Percentiles rank a stretch among this genome's conserved stretches.
Conservation (phyloP, 1,140 invertebrate species). For the Drosophila nigromelanica region DNA sequence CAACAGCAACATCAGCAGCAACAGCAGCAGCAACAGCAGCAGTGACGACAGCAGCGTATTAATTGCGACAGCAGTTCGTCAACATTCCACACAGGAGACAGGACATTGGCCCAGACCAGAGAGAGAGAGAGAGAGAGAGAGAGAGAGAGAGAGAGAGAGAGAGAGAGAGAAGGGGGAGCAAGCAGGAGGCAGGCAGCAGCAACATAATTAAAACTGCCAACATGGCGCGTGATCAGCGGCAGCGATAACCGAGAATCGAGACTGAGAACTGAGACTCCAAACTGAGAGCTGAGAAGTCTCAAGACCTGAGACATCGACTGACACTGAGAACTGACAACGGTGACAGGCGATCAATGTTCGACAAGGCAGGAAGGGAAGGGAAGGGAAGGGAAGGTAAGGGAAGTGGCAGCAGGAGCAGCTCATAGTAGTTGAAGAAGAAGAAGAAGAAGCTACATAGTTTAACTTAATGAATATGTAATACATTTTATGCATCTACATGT, state of each 20-base stretch:
- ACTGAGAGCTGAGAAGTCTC: no score
- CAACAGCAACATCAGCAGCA: conserved; percentile 55
- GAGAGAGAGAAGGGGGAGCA: background rate
- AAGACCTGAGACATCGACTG: conserved; percentile 1
- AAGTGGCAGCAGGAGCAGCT: no score
- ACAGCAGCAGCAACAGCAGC: conserved; percentile 63
- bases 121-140: background rate
- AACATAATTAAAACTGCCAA: conserved; percentile 79
- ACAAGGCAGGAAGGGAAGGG: background rate
- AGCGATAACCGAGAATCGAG: conserved; percentile 66
- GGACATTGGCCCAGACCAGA: conserved; percentile 3
- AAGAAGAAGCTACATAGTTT: conserved; percentile 8
- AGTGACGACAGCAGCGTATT: conserved; percentile 53
- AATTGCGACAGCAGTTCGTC: conserved; percentile 80
- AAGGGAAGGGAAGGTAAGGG: no score
- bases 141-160: no score
- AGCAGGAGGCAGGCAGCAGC: conserved; percentile 34
- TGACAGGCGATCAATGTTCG: conserved; percentile 44
- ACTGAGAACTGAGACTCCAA: conserved; percentile 19
- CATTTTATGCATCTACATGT: conserved; percentile 37
- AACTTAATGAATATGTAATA: conserved; percentile 50
- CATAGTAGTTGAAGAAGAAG: conserved; percentile 30
- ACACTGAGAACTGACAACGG: conserved; percentile 18
- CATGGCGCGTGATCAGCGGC: conserved; percentile 78
- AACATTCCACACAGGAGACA: conserved; percentile 62